Base-by-base conservation (phyloP, 1,140 invertebrate species). In the Luehdorfia chinensis region DNA sequence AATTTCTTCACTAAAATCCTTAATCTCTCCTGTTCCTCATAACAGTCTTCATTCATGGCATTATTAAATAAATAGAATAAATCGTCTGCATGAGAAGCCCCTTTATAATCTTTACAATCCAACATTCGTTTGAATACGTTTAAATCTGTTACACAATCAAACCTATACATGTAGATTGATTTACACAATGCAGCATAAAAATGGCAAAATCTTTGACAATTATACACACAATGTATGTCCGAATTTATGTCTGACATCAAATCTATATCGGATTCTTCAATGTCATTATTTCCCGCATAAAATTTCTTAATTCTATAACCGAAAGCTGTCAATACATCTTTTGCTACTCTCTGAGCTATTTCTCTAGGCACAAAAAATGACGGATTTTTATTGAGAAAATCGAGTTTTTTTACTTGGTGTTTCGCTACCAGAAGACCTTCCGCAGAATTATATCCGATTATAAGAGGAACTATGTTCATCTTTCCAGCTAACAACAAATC, bases 31-130 rank as follows among this genome's bases (percentile, higher is more conserved):
- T 63, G 45, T n/a, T n/a, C n/a, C 41, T 74, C 59, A 28, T 81
- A 74, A 8, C 73, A 54, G 6, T 52, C 43, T 23, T 47, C 47
- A 2, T 78, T 80, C 12, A 88, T 53, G 61, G 78, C 65, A 23
- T 76, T 87, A 48, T 87, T 79, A 59, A 91, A 92, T 13, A 92
- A 59, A 65, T 91, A 92, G 47, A 87, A 87, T 6, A 91, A 47
- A 48, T 92, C 91, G 52, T 92, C 91, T 1, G 87, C 88, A 50
- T 92, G 91, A 50, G 85, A 87, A 1, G 80, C 84, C 13, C 91
- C 88, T 60, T 79, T 60, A 21, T 87, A 55, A 31, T 72, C 33
- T 4, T 28, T 23, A 9, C 53, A 39, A 13, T 57, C 57, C 1
- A 60, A 15, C 2, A 43, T 8, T 8, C 47, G 63, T 44, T 78